Percentiles rank a stretch among this genome's conserved stretches.
These are phyloP conservation scores for Sebastes fasciatus DNA, from an alignment of 2,113 vertebrate genomes.

Conservation along the genomic window DNA sequence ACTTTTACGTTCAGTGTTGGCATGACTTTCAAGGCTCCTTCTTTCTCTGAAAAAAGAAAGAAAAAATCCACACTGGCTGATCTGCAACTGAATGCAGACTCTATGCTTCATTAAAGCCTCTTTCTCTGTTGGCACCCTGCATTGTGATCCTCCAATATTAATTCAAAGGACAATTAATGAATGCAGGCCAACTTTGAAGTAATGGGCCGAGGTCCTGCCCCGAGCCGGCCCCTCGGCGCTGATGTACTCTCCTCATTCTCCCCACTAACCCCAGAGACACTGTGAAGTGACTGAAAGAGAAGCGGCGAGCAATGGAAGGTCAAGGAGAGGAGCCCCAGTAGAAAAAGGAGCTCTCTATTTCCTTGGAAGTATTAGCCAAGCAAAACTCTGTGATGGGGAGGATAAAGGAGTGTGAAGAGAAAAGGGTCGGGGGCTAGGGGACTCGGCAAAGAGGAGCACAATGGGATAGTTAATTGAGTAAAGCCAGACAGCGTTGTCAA, in stretches of 20 bases:
- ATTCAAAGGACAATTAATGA: conserved; percentile 99
- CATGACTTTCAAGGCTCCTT: conserved; percentile 58
- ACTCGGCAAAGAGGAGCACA: conserved; percentile 94
- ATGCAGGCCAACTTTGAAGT: conserved; percentile 99
- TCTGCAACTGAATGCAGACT: conserved; percentile 99
- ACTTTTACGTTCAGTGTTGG: conserved; percentile 42
- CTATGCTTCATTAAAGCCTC: conserved; percentile 99
- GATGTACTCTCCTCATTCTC: conserved; percentile 98
- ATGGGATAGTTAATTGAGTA: conserved; percentile 99
- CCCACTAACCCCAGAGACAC: conserved; percentile 94
- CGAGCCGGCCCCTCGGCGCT: conserved; percentile 94
- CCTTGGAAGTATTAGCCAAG: conserved; percentile 99
- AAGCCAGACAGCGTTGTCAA: conserved; percentile 99
- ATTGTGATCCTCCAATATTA: conserved; percentile 99
- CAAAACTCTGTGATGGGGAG: conserved; percentile 92
- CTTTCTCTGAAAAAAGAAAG: conserved; percentile 30
- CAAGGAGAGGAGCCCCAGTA: conserved; percentile 96
- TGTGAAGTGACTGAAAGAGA: conserved; percentile 99
- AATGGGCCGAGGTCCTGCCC: conserved; percentile 93
- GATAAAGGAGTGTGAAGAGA: conserved; percentile 81
- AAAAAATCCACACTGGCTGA: conserved; percentile 92
- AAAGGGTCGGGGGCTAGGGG: conserved; percentile 80
- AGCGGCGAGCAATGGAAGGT: conserved; percentile 97
- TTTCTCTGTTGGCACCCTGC: conserved; percentile 98
- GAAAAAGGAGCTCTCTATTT: conserved; percentile 98